phyloP scores from a whole-genome alignment of 2,888 invertebrate species.

The Subacronicta megacephala region DNA sequence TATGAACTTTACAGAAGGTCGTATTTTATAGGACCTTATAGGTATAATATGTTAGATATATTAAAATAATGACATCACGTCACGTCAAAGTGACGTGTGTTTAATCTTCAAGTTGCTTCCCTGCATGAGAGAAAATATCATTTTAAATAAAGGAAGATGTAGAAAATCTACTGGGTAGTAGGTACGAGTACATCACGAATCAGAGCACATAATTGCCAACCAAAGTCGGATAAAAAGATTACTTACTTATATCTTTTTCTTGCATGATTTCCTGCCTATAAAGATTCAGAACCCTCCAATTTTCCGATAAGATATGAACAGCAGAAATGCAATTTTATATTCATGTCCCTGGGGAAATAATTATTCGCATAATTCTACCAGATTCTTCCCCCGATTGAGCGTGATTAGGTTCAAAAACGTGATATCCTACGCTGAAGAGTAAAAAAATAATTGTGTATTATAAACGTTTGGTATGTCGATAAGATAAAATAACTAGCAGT shows the following conservation, averaged over 20 bases:
- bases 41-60: too few relatives aligned
- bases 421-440: not conserved
- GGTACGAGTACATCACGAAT: too few relatives aligned
- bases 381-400: slow-evolving; percentile 10
- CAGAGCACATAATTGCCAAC: slow-evolving; percentile 1
- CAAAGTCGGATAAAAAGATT: slow-evolving; percentile 22
- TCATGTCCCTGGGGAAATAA: slow-evolving; percentile 47
- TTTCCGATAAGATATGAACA: slow-evolving; percentile 30
- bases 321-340: slow-evolving; percentile 49
- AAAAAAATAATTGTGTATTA: slow-evolving; percentile 7
- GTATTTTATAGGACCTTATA: too few relatives aligned
- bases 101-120: too few relatives aligned
- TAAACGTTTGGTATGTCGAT: too few relatives aligned
- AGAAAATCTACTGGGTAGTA: too few relatives aligned
- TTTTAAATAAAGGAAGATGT: too few relatives aligned
- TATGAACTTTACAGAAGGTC: too few relatives aligned
- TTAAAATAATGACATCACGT: too few relatives aligned
- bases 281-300: slow-evolving; percentile 28
- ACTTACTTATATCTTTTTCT: slow-evolving; percentile 16
- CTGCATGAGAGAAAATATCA: too few relatives aligned
- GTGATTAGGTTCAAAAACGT: not conserved
- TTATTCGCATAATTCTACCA: slow-evolving; percentile 39
- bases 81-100: too few relatives aligned
- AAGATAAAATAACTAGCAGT: too few relatives aligned
- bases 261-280: slow-evolving; percentile 39